Conservation (phyloP, 2,113 vertebrate genomes). For the Onychorhynchus coronatus region DNA sequence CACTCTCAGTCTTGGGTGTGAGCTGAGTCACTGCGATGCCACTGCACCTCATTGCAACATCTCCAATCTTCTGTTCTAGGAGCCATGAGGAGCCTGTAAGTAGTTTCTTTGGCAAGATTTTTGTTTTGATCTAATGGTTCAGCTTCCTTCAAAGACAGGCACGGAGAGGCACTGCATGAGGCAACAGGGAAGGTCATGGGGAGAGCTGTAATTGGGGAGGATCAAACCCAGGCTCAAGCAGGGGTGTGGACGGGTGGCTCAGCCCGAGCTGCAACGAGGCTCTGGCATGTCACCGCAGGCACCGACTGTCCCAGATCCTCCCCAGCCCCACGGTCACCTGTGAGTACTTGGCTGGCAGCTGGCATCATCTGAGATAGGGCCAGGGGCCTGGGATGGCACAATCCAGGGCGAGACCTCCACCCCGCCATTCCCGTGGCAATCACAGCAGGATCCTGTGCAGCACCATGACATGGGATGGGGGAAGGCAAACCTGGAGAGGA, state of each 20-base stretch:
- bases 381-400: fast-evolving
- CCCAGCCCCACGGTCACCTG: not conserved
- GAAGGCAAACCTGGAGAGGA: not conserved
- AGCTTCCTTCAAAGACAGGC: conserved; percentile 13
- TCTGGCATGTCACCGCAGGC: not conserved
- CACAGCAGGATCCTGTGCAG: not conserved
- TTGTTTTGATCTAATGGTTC: conserved; percentile 2
- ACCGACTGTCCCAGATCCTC: not conserved
- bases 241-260: not conserved
- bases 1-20: fast-evolving
- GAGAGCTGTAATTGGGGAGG: not conserved
- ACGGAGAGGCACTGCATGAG: not conserved
- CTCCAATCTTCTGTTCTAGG: not conserved
- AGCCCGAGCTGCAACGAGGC: fast-evolving
- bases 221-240: not conserved
- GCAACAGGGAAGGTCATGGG: not conserved
- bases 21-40: not conserved
- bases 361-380: not conserved
- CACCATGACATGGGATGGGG: fast-evolving
- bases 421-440: fast-evolving
- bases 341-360: not conserved
- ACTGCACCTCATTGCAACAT: not conserved
- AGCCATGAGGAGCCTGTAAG: not conserved
- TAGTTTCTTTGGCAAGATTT: not conserved
- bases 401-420: not conserved